Evolutionary conservation across 2,888 invertebrate species (phyloP).

Genomic region (Aporophyla nigra): DNA sequence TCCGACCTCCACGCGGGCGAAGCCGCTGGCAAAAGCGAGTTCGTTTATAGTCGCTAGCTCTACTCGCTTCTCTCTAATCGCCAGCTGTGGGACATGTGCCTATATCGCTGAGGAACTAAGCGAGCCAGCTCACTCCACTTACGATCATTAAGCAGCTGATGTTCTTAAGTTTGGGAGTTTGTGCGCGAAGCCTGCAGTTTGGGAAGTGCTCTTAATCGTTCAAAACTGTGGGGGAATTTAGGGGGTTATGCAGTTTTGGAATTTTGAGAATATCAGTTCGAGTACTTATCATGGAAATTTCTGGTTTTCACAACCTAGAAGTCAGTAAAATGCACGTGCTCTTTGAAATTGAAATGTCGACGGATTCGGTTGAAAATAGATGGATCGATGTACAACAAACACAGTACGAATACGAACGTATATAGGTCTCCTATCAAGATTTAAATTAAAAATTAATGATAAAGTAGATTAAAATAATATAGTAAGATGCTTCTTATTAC

Average conservation of each 20-base stretch:
- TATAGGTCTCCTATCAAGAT: not conserved
- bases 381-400: too few relatives aligned
- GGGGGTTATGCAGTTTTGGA: not conserved
- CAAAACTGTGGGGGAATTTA: not conserved
- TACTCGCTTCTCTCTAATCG: too few relatives aligned
- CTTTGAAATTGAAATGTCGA: not conserved
- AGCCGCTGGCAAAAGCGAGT: too few relatives aligned
- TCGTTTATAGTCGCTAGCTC: too few relatives aligned
- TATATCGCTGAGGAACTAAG: slow-evolving; percentile 11
- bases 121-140: slow-evolving; percentile 12
- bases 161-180: slow-evolving; percentile 24
- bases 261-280: not conserved
- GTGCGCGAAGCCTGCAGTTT: slow-evolving; percentile 5
- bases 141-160: slow-evolving; percentile 48
- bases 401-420: not conserved
- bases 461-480: not conserved
- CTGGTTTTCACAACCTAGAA: not conserved
- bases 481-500: not conserved
- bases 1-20: too few relatives aligned
- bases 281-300: too few relatives aligned
- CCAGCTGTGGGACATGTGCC: not conserved
- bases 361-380: not conserved
- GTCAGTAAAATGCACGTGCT: too few relatives aligned
- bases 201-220: slow-evolving; percentile 30
- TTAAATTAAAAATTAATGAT: not conserved